A percentile compares a stretch with the other conserved stretches of the same genome.
These are phyloP conservation scores for Tribolium madens DNA, from an alignment of 1,140 invertebrate species.

Conservation along the genomic window DNA sequence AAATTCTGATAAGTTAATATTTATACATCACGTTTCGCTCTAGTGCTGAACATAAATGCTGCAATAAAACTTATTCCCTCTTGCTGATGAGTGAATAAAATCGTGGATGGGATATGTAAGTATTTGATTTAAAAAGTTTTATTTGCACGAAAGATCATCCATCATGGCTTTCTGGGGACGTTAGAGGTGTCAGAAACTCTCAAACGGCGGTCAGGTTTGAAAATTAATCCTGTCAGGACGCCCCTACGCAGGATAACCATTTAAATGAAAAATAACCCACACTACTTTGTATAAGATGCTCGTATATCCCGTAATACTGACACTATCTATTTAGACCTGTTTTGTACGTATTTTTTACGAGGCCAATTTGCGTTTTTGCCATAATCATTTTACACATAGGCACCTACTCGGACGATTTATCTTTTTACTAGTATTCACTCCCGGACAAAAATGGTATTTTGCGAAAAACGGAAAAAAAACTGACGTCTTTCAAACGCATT, in stretches of 20 bases:
- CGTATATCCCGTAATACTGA: conserved; percentile 4
- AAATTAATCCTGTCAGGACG: conserved; percentile 31
- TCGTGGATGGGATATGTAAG: background rate
- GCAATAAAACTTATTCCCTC: conserved; percentile 22
- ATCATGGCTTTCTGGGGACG: conserved; percentile 7
- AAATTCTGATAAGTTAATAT: conserved; percentile 3
- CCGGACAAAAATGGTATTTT: background rate
- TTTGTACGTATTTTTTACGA: conserved; percentile 20
- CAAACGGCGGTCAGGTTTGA: conserved; percentile 37
- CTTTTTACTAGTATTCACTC: background rate
- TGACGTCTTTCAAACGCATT: background rate
- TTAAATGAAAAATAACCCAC: conserved; percentile 24
- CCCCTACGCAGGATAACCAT: conserved; percentile 20
- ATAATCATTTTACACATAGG: conserved; percentile 16
- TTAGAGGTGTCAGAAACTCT: conserved; percentile 28
- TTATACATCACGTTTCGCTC: conserved; percentile 6
- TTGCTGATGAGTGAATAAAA: conserved; percentile 27
- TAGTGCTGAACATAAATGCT: conserved; percentile 1
- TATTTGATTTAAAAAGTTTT: conserved; percentile 31
- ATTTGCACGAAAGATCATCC: background rate
- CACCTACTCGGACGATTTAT: conserved; percentile 16
- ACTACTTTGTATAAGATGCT: conserved; percentile 24
- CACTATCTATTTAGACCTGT: conserved; percentile 34
- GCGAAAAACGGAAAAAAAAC: background rate
- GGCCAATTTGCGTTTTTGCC: conserved; percentile 30